Conservation (phyloP, 2,888 invertebrate species). For the Chrysopilus asiliformis region DNA sequence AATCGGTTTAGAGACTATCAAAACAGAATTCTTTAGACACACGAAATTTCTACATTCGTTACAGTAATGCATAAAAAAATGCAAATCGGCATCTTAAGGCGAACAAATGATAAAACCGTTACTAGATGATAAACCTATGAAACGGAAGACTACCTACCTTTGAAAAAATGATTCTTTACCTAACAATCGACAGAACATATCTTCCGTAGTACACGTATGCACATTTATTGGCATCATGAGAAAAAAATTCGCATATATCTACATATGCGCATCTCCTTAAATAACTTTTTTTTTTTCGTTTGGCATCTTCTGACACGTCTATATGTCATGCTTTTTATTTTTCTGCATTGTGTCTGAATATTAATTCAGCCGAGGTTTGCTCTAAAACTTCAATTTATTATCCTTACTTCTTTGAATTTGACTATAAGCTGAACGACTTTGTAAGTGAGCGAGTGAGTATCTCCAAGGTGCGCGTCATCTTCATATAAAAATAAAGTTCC, state of each 20-base stretch:
- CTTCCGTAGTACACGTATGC: no score
- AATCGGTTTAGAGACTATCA: no score
- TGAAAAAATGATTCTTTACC: no score
- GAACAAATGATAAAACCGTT: constrained; percentile 10
- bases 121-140: no score
- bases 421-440: no score
- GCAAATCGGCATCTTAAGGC: constrained; percentile 13
- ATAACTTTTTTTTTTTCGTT: no score
- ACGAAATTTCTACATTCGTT: no score
- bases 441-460: constrained; percentile 4
- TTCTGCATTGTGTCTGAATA: constrained; percentile 11
- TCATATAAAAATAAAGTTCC: no score
- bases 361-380: constrained; percentile 14
- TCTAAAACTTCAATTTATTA: constrained; percentile 14
- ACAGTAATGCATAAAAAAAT: constrained; percentile 14
- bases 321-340: not conserved
- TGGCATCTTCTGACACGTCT: not conserved
- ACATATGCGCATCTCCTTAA: constrained; percentile 5
- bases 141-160: no score
- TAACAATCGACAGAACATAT: no score
- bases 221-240: not conserved
- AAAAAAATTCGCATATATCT: constrained; percentile 13
- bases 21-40: no score
- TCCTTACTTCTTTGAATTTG: no score
- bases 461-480: constrained; percentile 12